Base-by-base conservation (phyloP, 2,113 vertebrate genomes). In the Henicopernis longicauda region DNA sequence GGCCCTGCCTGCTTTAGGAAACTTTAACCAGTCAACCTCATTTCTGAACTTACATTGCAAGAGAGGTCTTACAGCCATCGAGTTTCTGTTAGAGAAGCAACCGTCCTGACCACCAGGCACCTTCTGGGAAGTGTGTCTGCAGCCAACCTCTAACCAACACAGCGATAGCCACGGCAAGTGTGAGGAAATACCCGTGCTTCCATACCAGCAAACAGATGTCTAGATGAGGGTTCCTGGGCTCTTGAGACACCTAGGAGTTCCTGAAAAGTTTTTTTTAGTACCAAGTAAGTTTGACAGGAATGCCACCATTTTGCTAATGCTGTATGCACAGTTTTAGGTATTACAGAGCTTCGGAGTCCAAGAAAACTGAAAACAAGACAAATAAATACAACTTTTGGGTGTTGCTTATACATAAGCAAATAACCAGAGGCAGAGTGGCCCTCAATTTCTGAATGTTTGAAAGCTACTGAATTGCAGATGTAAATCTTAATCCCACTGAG, bases 91-190 rank as follows among this genome's bases (percentile, higher is more conserved):
- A 45, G 31, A 70, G 50, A 87, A 65, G 16, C 49, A 63, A 31
- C 45, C 1, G 0, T 7, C 23, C 58, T 32, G 25, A 47, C 42
- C 15, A 50, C 27, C 11, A 1, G 36, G 21, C 42, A 50, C 58
- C 40, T 70, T 63, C 58, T 32, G 23, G 38, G 66, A 49, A 73
- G 55, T 5, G 29, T 21, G 26, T 29, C 49, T 73, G 49, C 72
- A 42, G 66, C 2, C 1, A 57, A 10, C 10, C 42, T 38, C 49
- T 42, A 40, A 26, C 44, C 2, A 0, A n/a, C 40, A 31, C 5
- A 31, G 66, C 26, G 52, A 13, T 7, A 62, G 36, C 42, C 36
- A 23, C 3, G 0, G 34, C 34, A 19, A 31, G 42, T 19, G 59
- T 34, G 29, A 79, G 77, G 44, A 36, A 63, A 63, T 23, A 50